Evolutionary conservation across 2,888 invertebrate species (phyloP).

Genomic region (Halictus ligatus): DNA sequence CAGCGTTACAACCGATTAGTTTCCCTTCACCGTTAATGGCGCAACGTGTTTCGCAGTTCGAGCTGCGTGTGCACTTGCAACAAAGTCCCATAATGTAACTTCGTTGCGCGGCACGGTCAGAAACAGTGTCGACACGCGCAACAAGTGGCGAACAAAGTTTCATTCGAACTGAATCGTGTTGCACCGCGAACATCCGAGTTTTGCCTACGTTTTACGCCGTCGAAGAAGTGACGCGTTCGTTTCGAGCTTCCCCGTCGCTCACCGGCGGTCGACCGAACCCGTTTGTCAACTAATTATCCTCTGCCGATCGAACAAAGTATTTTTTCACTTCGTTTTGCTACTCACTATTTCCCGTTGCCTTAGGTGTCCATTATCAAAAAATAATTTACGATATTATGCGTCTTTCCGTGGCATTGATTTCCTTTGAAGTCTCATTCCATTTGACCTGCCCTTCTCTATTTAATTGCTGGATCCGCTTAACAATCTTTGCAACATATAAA

Average conservation of each 20-base stretch:
- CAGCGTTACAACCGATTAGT: constrained; percentile 17
- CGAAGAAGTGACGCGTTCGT: constrained; percentile 1
- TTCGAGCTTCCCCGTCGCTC: neutral
- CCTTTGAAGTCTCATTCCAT: no score
- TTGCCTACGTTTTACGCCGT: neutral
- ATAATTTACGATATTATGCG: no score
- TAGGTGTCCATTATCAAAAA: no score
- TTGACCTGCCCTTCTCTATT: no score
- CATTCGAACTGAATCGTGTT: constrained; percentile 27
- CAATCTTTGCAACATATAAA: no score
- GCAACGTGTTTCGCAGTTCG: constrained; percentile 19
- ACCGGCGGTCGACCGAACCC: no score
- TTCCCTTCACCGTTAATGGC: constrained; percentile 14
- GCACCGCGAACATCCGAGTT: constrained; percentile 14
- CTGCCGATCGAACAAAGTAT: neutral
- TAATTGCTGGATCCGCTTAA: no score
- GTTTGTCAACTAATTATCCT: neutral
- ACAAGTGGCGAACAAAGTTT: constrained; percentile 61
- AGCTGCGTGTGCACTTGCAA: constrained; percentile 30
- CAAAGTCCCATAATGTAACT: constrained; percentile 50
- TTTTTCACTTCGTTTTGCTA: no score
- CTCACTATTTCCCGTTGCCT: no score
- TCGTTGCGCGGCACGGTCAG: constrained; percentile 46
- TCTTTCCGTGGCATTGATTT: no score
- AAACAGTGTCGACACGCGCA: constrained; percentile 43